phyloP scores from a whole-genome alignment of 2,888 invertebrate species.

The Yponomeuta sedellus region DNA sequence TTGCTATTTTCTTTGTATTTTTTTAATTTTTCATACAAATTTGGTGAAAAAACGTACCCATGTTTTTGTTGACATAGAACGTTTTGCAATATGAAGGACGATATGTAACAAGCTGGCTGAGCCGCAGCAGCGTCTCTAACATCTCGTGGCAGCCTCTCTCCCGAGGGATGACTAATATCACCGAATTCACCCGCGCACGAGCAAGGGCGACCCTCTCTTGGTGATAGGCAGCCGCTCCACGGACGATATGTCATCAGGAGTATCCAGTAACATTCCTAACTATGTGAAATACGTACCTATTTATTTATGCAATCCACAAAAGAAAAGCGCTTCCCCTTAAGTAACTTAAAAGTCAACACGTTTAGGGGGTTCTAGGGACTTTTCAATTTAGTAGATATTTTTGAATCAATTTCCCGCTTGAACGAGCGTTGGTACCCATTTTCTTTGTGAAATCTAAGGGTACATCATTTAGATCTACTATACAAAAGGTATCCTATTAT shows the following conservation, averaged over 20 bases:
- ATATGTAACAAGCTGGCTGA: conserved; percentile 87
- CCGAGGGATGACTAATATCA: conserved; percentile 94
- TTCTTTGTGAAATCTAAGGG: conserved; percentile 26
- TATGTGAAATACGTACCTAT: too few relatives aligned
- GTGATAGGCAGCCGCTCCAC: conserved; percentile 94
- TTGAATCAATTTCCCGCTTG: conserved; percentile 42
- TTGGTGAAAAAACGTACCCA: too few relatives aligned
- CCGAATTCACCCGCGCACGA: conserved; percentile 91
- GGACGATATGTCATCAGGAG: conserved; percentile 92
- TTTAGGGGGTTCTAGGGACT: conserved; percentile 34
- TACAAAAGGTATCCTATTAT: background rate
- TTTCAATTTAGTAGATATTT: conserved; percentile 42
- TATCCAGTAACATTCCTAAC: too few relatives aligned
- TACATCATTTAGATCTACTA: background rate
- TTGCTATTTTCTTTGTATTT: too few relatives aligned
- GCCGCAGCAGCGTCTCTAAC: conserved; percentile 88
- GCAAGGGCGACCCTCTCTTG: conserved; percentile 94
- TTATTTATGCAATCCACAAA: background rate
- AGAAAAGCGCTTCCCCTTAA: conserved; percentile 21
- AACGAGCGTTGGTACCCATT: conserved; percentile 26
- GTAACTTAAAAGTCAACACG: conserved; percentile 23
- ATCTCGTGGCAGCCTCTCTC: conserved; percentile 98
- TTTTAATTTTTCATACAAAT: too few relatives aligned
- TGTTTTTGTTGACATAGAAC: too few relatives aligned
- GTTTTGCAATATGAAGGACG: too few relatives aligned